phyloP scores from a whole-genome alignment of 2,113 vertebrate species.

The Larimichthys crocea region DNA sequence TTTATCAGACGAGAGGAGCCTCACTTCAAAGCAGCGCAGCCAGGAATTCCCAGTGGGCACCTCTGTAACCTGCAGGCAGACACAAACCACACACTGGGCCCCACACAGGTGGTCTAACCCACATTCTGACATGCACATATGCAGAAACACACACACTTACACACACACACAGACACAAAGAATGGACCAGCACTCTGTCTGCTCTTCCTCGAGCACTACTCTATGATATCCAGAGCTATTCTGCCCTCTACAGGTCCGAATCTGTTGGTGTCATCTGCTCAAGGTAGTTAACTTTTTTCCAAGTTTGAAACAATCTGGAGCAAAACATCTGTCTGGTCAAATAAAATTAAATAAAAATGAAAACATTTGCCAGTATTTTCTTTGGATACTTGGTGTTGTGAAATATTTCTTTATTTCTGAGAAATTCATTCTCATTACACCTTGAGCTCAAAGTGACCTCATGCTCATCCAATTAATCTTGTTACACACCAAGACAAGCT shows the following conservation, averaged over 20 bases:
- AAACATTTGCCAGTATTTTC: slow-evolving; percentile 19
- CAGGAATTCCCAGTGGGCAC: slow-evolving; percentile 47
- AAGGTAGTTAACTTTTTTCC: not conserved
- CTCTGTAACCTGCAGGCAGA: slow-evolving; percentile 49
- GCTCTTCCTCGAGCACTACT: not conserved
- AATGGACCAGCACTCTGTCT: not conserved
- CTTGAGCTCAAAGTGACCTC: no score
- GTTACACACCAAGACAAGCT: no score
- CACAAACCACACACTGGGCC: slow-evolving; percentile 36
- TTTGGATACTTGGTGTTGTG: not conserved
- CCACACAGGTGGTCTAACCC: slow-evolving; percentile 28
- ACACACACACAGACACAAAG: not conserved
- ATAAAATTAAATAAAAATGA: slow-evolving; percentile 29
- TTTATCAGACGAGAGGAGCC: slow-evolving; percentile 49
- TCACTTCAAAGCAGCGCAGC: slow-evolving; percentile 58
- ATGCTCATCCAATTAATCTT: no score
- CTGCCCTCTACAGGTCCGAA: slow-evolving; percentile 70
- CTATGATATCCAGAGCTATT: slow-evolving; percentile 22
- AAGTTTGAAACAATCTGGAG: slow-evolving; percentile 10
- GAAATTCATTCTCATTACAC: no score
- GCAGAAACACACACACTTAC: slow-evolving; percentile 6
- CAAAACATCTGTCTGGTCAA: not conserved
- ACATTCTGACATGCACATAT: not conserved
- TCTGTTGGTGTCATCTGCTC: not conserved
- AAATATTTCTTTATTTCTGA: no score